Evolutionary conservation across 2,888 invertebrate species (phyloP).

Genomic region (Ephialtes manifestator): DNA sequence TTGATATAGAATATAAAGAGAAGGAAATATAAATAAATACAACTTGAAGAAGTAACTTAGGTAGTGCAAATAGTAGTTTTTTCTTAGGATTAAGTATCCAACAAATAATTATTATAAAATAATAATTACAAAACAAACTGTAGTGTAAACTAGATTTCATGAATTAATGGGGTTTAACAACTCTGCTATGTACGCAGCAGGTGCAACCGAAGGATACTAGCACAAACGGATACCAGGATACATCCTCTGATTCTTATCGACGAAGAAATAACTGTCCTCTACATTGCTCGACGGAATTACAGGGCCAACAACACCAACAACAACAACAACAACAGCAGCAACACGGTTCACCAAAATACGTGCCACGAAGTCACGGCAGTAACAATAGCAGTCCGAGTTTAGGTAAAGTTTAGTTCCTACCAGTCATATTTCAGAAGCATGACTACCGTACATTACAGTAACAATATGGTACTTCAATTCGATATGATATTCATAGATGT

Average conservation of each 20-base stretch:
- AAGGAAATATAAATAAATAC: no score
- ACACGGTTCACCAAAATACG: slow-evolving; percentile 77
- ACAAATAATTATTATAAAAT: no score
- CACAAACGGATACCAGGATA: slow-evolving; percentile 64
- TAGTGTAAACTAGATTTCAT: no score
- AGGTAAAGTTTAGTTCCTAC: slow-evolving; percentile 70
- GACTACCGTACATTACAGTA: neutral
- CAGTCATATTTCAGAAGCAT: neutral
- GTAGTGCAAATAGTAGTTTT: no score
- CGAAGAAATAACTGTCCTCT: slow-evolving; percentile 79
- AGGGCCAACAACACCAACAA: slow-evolving; percentile 27
- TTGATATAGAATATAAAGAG: no score
- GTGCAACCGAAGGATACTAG: slow-evolving; percentile 58
- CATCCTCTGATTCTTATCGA: slow-evolving; percentile 72
- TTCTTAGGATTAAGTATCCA: no score
- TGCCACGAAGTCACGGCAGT: slow-evolving; percentile 72
- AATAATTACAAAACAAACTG: no score
- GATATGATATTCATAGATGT: neutral
- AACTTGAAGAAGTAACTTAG: no score
- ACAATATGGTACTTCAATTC: neutral
- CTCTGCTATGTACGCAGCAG: slow-evolving; percentile 17
- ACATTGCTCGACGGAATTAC: slow-evolving; percentile 78
- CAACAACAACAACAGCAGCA: slow-evolving; percentile 61
- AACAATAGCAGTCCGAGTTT: slow-evolving; percentile 77
- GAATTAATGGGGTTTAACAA: no score